Conservation (phyloP, 2,888 invertebrate species). For the Torymus tubicola region DNA sequence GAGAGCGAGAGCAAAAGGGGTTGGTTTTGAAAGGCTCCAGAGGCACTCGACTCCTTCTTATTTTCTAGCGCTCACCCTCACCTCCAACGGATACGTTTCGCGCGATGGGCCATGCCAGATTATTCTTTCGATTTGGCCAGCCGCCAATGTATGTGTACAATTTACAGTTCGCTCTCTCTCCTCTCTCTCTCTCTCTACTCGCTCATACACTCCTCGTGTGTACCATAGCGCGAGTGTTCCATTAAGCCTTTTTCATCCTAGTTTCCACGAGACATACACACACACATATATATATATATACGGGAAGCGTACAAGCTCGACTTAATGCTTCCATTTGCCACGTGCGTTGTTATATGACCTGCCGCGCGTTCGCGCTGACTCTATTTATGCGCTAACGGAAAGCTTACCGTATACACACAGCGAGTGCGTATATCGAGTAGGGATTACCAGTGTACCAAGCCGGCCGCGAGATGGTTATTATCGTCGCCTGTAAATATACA, state of each 20-base stretch:
- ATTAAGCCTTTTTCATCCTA: conserved; percentile 22
- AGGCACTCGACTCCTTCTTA: conserved; percentile 24
- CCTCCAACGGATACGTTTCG: conserved; percentile 27
- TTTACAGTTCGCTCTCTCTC: conserved; percentile 48
- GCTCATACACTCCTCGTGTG: too few relatives aligned
- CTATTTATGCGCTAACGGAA: neutral
- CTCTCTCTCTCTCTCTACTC: too few relatives aligned
- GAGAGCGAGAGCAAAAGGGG: conserved; percentile 23
- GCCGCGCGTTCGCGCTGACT: neutral
- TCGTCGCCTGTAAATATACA: conserved; percentile 26
- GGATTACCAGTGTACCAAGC: neutral
- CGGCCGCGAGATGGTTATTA: conserved; percentile 23
- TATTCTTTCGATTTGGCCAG: conserved; percentile 56
- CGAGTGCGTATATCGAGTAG: conserved; percentile 1
- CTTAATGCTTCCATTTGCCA: conserved; percentile 43
- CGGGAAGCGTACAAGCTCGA: neutral
- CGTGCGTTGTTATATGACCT: conserved; percentile 3
- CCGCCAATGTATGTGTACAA: conserved; percentile 48
- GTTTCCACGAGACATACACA: neutral
- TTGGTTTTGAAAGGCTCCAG: conserved; percentile 34
- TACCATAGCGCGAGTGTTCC: conserved; percentile 38
- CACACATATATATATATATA: neutral
- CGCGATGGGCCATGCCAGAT: conserved; percentile 41
- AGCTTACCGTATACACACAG: too few relatives aligned
- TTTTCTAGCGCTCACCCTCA: conserved; percentile 28